Conservation (phyloP, 2,888 invertebrate genomes). For the Scaptomyza parva region DNA sequence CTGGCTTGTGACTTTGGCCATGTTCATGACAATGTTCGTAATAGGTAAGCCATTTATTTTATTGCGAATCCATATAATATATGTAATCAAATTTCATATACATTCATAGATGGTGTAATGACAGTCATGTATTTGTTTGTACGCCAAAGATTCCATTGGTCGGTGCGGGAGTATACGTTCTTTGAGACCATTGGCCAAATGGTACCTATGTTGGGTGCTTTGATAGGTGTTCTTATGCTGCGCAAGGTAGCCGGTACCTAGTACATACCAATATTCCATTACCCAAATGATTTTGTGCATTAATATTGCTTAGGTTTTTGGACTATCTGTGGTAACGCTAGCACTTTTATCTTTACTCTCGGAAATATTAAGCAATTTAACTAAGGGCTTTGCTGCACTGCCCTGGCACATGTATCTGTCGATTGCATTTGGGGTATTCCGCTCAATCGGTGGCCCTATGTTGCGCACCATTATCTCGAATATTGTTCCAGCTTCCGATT, state of each 20-base stretch:
- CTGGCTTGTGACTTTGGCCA: slow-evolving; percentile 80
- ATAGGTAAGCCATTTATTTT: slow-evolving; percentile 61
- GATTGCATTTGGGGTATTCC: slow-evolving; percentile 71
- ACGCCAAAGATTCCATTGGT: slow-evolving; percentile 89
- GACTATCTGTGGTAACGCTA: slow-evolving; percentile 78
- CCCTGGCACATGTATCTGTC: slow-evolving; percentile 82
- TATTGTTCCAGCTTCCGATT: slow-evolving; percentile 82
- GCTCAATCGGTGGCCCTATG: slow-evolving; percentile 81
- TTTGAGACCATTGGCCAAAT: slow-evolving; percentile 87
- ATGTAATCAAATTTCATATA: not conserved
- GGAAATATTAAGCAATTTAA: slow-evolving; percentile 69
- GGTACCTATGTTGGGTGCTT: slow-evolving; percentile 86
- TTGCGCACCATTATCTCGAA: slow-evolving; percentile 83
- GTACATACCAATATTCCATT: not conserved
- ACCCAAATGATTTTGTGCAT: not conserved
- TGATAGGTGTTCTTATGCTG: slow-evolving; percentile 87
- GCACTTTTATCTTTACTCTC: slow-evolving; percentile 78
- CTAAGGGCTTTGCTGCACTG: slow-evolving; percentile 74
- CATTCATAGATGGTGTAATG: slow-evolving; percentile 74
- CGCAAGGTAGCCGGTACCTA: slow-evolving; percentile 83
- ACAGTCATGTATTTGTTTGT: slow-evolving; percentile 88
- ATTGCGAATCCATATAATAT: not conserved
- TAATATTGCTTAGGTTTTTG: slow-evolving; percentile 60
- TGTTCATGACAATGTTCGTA: slow-evolving; percentile 80
- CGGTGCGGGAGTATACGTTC: slow-evolving; percentile 87